Evolutionary conservation across 2,113 vertebrate species (phyloP).

Genomic region (Rhinopomastus cyanomelas): DNA sequence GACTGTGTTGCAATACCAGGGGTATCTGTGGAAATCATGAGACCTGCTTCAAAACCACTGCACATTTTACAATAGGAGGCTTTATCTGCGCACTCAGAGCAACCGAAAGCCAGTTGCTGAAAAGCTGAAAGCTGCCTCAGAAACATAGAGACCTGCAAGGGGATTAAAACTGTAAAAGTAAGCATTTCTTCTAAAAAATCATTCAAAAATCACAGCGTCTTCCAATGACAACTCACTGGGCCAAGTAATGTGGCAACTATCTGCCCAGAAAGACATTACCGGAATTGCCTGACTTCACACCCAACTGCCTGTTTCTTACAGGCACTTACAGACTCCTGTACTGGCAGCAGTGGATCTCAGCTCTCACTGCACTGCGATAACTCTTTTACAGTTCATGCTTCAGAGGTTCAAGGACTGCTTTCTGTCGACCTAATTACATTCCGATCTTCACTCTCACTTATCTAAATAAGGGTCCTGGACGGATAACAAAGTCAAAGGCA

Average conservation of each 20-base stretch:
- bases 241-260: neutral
- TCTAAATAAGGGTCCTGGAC: neutral
- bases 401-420: neutral
- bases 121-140: neutral
- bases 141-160: neutral
- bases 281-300: neutral
- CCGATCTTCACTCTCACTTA: neutral
- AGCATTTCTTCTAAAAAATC: neutral
- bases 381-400: neutral
- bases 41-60: neutral
- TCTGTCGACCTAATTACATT: neutral
- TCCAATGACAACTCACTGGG: neutral
- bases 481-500: neutral
- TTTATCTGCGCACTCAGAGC: neutral
- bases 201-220: neutral
- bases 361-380: accelerated
- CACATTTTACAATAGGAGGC: neutral
- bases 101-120: no score
- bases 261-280: neutral
- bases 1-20: neutral
- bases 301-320: neutral
- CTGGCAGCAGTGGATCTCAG: neutral
- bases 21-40: neutral
- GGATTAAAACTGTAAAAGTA: neutral
- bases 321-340: neutral